Conservation (phyloP, 2,113 vertebrate species). For the Patagioenas fasciata region DNA sequence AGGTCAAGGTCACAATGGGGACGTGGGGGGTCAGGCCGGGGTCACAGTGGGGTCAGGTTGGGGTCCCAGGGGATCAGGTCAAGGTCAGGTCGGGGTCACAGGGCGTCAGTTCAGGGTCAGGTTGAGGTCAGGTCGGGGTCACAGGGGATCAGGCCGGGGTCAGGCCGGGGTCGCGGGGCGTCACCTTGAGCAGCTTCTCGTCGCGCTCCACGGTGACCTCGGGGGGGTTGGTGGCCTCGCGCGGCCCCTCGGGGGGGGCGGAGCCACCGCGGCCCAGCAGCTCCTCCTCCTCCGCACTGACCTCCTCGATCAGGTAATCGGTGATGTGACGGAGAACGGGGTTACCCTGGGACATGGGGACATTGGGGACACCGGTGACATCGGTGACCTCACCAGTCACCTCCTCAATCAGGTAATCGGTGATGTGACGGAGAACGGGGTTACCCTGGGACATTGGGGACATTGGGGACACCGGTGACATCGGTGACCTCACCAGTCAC, state of each 20-base stretch:
- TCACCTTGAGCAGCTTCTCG: slow-evolving; percentile 90
- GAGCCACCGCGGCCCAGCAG: slow-evolving; percentile 84
- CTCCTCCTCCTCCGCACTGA: slow-evolving; percentile 92
- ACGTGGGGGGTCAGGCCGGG: too few species aligned
- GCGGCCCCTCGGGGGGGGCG: slow-evolving; percentile 73
- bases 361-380: too few species aligned
- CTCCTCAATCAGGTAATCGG: too few species aligned
- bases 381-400: too few species aligned
- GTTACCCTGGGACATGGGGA: slow-evolving; percentile 54
- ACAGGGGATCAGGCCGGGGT: too few species aligned
- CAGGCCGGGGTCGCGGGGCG: background rate
- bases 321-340: slow-evolving; percentile 93
- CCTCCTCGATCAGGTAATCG: slow-evolving; percentile 93
- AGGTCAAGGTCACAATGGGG: too few species aligned
- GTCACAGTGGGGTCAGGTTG: too few species aligned
- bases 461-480: too few species aligned
- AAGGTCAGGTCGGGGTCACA: background rate
- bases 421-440: too few species aligned
- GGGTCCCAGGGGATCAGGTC: too few species aligned
- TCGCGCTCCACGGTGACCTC: slow-evolving; percentile 90
- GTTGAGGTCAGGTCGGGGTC: background rate
- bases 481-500: too few species aligned
- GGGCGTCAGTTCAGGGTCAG: background rate
- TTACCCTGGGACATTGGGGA: too few species aligned
- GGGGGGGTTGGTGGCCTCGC: slow-evolving; percentile 83